Base-by-base conservation (phyloP, 2,888 invertebrate species). In the Neuroscelio doddi region DNA sequence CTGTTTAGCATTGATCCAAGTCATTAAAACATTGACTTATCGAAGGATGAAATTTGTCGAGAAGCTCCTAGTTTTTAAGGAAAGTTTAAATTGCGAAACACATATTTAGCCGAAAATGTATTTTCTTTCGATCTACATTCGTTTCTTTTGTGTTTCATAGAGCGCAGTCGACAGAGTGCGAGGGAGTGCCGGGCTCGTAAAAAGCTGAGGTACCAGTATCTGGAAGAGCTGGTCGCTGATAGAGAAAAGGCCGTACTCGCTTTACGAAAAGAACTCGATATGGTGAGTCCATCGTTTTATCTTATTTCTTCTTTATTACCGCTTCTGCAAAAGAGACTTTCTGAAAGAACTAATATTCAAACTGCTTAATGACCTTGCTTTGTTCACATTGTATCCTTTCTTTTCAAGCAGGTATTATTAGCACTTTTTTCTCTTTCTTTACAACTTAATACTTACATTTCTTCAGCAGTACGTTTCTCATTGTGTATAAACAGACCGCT, bases 181-280 rank as follows among this genome's bases (percentile, higher is more conserved):
- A 89, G 97, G 77, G 98, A 98, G 88, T 98, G 98, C 85, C 91
- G 98, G 71, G 97, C 97, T 41, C 90, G 98, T 49, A 98, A 98
- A 87, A 98, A 98, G 85, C 88, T 98, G 67, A 90, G 98, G 49
- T 98, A 98, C 85, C 97, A 98, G 85, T 98, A 98, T 83, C 87
- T 98, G 70, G 97, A 98, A 85, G 97, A 98, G 86, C 86, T 98
- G 71, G 97, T 98, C 1, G 90, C 94, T 0, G 96, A 96, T 84
- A 87, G 97, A 69, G 98, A 98, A 83, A 93, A 95, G 75, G 95
- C 97, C 7, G 96, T 98, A 12, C 87, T 96, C 71, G 89, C 93
- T 8, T 87, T 98, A 36, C 88, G 95, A 72, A 91, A 93, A 77
- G 98, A 98, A 86, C 87, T 97, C 68, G 96, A 97, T 80, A 93